Evolutionary conservation across 1,140 invertebrate species (phyloP), one percentile per base, ranked within the genome.

Genomic region (Drosophila nannoptera): DNA sequence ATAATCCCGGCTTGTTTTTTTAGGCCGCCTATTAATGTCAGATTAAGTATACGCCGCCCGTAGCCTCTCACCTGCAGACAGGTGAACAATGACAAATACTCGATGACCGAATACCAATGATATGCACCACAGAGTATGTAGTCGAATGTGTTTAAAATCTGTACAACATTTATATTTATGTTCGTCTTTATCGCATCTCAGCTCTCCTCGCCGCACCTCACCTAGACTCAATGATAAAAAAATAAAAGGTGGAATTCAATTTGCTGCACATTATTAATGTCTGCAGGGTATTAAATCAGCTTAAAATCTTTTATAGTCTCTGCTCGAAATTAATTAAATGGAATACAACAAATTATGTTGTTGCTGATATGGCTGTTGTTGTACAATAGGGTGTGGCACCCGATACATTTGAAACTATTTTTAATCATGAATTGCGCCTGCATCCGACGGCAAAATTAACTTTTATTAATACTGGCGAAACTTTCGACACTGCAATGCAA

Each of bases 381-480:
- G 36, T 38, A 38, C 9, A 38, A 38, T 7, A 38, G 36, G 11
- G 5, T 38, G 36, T 8, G 16, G 31, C 29, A 54, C 43, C 63
- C 42, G 62, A 62, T 68, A 59, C 61, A 75, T 69, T 83, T 69
- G 53, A 63, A 82, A 82, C 78, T 78, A 83, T 82, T 82, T 77
- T 83, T 82, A 78, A 82, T 82, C 83, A 82, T 83, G 78, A 83
- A 65, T 83, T 83, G 77, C 61, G 52, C 49, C 56, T 50, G 46
- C 59, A 73, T 52, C 63, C 33, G 50, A 55, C 64, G 56, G 56
- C 50, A 56, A 83, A 83, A 82, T 82, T 66, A 82, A 78, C 75
- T 83, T 78, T 83, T 58, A 82, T 69, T 73, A 83, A 82, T 63
- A 50, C 67, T 61, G 61, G 53, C 7, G 11, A 78, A 83, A 83